Base-by-base conservation (phyloP, 2,888 invertebrate genomes). In the Incurvaria masculella region DNA sequence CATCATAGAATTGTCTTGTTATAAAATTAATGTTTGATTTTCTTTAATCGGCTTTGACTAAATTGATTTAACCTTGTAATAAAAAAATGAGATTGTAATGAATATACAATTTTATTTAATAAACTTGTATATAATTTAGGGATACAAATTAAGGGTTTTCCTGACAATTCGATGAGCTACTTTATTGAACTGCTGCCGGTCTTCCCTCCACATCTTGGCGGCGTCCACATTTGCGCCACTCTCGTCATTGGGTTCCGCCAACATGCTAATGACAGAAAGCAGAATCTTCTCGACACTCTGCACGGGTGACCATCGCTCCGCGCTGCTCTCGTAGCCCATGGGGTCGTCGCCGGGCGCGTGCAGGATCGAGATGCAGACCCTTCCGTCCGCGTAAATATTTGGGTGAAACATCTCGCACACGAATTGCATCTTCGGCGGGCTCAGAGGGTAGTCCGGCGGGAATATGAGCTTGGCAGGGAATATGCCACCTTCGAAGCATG, bases 271-370 rank as follows among this genome's bases (percentile, higher is more conserved):
- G 47, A 99, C 99, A 43, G 98, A 98, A 1, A 99, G 81, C 44
- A 99, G 81, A 61, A 99, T 99, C 79, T 99, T 99, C 69, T 99
- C 99, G 1, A 99, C 97, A 69, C 97, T 97, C 71, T 99, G 99
- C 1, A 99, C 99, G 0, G 99, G 99, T 59, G 97, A 97, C 99
- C 99, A 99, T 53, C 99, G 82, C 69, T 99, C 98, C 2, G 97
- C 93, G 63, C 96, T 95, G 47, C 94, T 91, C 72, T 99, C 99
- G 60, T 99, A 99, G n/a, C 97, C 97, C 91, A 97, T 97, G 0
- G 99, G 99, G 74, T 99, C 99, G 70, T 99, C 98, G 1, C 99
- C 99, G 0, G 99, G 99, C 0, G 98, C 96, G 72, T 99, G 99
- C 18, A 99, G 80, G 65, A 99, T 99, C 47, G 97, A 97, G 68